Evolutionary conservation across 2,113 vertebrate genomes (phyloP), one percentile per base, ranked within the genome.

Genomic region (Abramis brama): DNA sequence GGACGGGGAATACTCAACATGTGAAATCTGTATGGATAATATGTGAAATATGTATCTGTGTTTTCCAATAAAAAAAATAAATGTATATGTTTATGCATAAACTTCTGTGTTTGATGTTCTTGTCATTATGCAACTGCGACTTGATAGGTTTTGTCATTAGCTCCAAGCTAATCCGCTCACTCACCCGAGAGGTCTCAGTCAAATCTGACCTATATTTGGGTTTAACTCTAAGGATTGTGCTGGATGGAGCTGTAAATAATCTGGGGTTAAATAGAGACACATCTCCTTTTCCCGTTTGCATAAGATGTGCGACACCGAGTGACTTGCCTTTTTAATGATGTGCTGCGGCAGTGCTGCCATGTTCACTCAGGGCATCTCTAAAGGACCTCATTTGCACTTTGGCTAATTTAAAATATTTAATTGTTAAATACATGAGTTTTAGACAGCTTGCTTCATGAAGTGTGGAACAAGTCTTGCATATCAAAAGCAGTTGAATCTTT

Each of bases 61-160:
- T 87, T 89, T 88, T 89, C 79, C 88, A 89, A 85, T 85, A 87
- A 89, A 89, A 89, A 85, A 43, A 43, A 8, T 85, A 89, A 79
- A 87, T 85, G 79, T 86, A 85, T 64, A 87, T 62, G 62, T 85
- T 87, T 78, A 85, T 79, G 85, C 85, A 74, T 68, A 75, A 55
- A 59, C 55, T 77, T 59, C 15, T 82, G 62, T 70, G 66, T 86
- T 60, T 36, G 59, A 12, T 36, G 25, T 36, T 3, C 59, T 33
- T 77, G 33, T 66, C 50, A 64, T 27, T 81, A 13, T 52, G 55
- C 30, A 36, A 33, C 52, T 33, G 30, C 79, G 8, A 21, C 10
- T 82, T 13, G n/a, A 79, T 47, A 7, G 55, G 45, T 47, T 21
- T 43, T 70, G 3, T 86, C 39, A 64, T 55, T 82, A n/a, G 50